These are phyloP conservation scores for Parnassius glacialis DNA, from an alignment of 2,888 invertebrate genomes.

Conservation along the genomic window DNA sequence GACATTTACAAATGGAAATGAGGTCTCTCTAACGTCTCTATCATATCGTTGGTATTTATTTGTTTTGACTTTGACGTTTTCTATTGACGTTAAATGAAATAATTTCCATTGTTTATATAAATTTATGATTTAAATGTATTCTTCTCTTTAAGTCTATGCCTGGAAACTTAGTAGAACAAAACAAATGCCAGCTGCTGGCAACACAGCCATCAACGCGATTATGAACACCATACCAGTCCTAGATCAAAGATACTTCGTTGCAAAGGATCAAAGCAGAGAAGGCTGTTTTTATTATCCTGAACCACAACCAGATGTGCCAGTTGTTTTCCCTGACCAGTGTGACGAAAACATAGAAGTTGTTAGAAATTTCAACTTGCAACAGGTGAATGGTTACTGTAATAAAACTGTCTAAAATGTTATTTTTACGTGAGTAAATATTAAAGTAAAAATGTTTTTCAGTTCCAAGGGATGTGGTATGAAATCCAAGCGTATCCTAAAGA, in stretches of 20 bases:
- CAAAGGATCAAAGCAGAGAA: slow-evolving; percentile 41
- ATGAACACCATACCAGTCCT: slow-evolving; percentile 44
- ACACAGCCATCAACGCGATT: slow-evolving; percentile 40
- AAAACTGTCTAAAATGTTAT: neutral
- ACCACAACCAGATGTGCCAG: slow-evolving; percentile 46
- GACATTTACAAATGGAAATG: neutral
- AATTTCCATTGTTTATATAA: neutral
- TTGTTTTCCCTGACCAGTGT: slow-evolving; percentile 58
- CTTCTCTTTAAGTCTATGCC: slow-evolving; percentile 45
- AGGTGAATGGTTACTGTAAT: slow-evolving; percentile 34
- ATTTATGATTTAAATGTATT: neutral
- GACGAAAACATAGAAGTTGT: slow-evolving; percentile 44
- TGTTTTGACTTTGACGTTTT: too few species aligned
- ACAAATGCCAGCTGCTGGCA: slow-evolving; percentile 36
- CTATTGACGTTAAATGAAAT: too few species aligned
- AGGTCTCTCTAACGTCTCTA: too few species aligned
- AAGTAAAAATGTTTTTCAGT: slow-evolving; percentile 28
- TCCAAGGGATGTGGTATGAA: slow-evolving; percentile 40
- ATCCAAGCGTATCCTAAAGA: slow-evolving; percentile 43
- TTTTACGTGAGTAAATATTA: neutral
- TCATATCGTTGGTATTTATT: too few species aligned
- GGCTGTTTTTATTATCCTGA: slow-evolving; percentile 63
- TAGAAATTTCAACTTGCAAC: slow-evolving; percentile 40
- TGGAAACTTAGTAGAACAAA: slow-evolving; percentile 65
- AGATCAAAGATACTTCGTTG: slow-evolving; percentile 44